phyloP scores from a whole-genome alignment of 2,888 invertebrate genomes.

The Spilarctia lutea region DNA sequence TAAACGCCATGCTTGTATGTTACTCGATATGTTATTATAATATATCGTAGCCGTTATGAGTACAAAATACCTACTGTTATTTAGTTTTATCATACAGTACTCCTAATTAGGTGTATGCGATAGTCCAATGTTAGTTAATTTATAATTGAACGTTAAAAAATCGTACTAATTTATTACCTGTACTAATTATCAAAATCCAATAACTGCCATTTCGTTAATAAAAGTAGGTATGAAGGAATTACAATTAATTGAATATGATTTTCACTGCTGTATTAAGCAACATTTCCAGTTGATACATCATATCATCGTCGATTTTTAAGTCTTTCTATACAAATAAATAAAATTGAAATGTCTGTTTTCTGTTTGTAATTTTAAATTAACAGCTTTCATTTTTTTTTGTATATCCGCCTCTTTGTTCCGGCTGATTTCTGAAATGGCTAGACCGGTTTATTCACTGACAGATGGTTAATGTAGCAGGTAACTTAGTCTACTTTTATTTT shows the following conservation, averaged over 20 bases:
- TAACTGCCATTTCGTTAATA: not conserved
- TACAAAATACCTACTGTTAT: not conserved
- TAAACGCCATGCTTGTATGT: not conserved
- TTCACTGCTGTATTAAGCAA: too few species aligned
- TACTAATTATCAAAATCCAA: not conserved
- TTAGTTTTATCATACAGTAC: slow-evolving; percentile 1
- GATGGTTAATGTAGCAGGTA: too few species aligned
- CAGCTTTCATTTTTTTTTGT: too few species aligned
- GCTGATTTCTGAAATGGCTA: too few species aligned
- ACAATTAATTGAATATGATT: too few species aligned
- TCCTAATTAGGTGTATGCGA: not conserved
- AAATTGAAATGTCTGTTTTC: too few species aligned
- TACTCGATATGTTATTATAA: not conserved
- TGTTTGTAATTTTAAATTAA: too few species aligned
- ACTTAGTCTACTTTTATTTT: too few species aligned
- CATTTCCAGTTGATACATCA: not conserved
- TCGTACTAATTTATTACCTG: not conserved
- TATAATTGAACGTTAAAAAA: not conserved
- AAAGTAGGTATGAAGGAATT: not conserved
- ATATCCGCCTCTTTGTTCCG: too few species aligned
- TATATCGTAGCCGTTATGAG: not conserved
- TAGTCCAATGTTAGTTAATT: not conserved
- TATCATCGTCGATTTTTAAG: too few species aligned
- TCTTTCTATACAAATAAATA: too few species aligned
- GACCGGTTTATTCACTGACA: too few species aligned